Evolutionary conservation across 1,140 invertebrate genomes (phyloP).

Genomic region (Drosophila azteca): DNA sequence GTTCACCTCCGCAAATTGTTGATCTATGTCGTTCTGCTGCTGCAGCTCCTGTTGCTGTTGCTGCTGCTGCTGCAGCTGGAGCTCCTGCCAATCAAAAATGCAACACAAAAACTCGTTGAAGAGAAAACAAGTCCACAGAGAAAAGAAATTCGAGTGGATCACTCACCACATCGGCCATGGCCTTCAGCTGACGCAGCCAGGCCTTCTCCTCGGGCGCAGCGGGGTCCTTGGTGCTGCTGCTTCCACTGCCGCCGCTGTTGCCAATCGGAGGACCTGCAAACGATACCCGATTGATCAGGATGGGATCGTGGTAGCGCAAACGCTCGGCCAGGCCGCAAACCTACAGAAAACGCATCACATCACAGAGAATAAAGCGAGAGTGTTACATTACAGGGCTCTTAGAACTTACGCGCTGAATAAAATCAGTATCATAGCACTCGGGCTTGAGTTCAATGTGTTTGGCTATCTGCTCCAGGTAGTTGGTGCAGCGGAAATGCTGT

Average conservation of each 20-base stretch:
- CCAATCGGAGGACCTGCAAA: slow-evolving; percentile 69
- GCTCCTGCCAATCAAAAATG: slow-evolving; percentile 6
- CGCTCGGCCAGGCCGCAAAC: slow-evolving; percentile 82
- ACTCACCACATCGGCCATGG: slow-evolving; percentile 75
- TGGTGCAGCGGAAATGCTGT: slow-evolving; percentile 89
- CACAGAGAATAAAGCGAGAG: not conserved
- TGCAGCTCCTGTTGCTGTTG: slow-evolving; percentile 39
- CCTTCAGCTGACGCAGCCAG: slow-evolving; percentile 85
- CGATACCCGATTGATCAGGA: slow-evolving; percentile 76
- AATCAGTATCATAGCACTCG: slow-evolving; percentile 85
- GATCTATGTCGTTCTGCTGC: slow-evolving; percentile 70
- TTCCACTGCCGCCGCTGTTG: slow-evolving; percentile 60
- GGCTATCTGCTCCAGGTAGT: slow-evolving; percentile 92
- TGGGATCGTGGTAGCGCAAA: slow-evolving; percentile 92
- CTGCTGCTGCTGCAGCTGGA: slow-evolving; percentile 18
- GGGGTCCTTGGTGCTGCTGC: slow-evolving; percentile 55
- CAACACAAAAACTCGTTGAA: not conserved
- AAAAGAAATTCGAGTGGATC: rapidly evolving
- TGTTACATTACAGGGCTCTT: no score
- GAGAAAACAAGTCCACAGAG: rapidly evolving
- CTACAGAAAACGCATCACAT: slow-evolving; percentile 21
- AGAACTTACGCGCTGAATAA: slow-evolving; percentile 86
- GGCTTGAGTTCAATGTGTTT: slow-evolving; percentile 87
- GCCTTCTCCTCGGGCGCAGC: slow-evolving; percentile 83
- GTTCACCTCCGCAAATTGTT: slow-evolving; percentile 80